These are phyloP conservation scores for Pyrrhia umbra DNA, from an alignment of 2,888 invertebrate genomes.

Conservation along the genomic window DNA sequence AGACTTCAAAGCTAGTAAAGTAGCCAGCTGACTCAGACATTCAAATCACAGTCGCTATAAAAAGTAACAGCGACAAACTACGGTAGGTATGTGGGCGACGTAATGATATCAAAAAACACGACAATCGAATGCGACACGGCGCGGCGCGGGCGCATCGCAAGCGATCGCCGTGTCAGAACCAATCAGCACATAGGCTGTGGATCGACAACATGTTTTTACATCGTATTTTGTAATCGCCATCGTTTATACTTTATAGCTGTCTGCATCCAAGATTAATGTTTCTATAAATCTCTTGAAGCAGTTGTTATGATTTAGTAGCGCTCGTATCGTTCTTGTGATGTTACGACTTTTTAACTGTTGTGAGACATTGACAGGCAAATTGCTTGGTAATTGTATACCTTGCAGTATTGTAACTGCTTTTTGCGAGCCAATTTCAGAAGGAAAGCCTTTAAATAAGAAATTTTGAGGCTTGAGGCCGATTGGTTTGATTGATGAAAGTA, in stretches of 20 bases:
- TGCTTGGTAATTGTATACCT: constrained; percentile 42
- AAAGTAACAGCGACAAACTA: constrained; percentile 40
- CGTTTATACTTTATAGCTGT: constrained; percentile 35
- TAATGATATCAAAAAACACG: constrained; percentile 51
- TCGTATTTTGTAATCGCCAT: constrained; percentile 45
- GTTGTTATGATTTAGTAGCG: constrained; percentile 53
- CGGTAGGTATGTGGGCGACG: constrained; percentile 47
- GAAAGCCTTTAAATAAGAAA: constrained; percentile 10
- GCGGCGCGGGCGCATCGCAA: constrained; percentile 25
- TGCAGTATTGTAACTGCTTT: constrained; percentile 25
- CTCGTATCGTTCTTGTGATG: constrained; percentile 16
- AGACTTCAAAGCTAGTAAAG: not conserved
- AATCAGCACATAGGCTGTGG: constrained; percentile 38
- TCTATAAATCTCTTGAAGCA: constrained; percentile 54
- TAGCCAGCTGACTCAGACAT: constrained; percentile 43
- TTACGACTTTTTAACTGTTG: constrained; percentile 46
- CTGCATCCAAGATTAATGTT: constrained; percentile 51
- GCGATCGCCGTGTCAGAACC: constrained; percentile 37
- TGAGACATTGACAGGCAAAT: constrained; percentile 46
- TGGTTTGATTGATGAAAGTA: not conserved
- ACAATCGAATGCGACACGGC: constrained; percentile 48
- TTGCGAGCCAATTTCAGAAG: not conserved
- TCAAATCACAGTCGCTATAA: constrained; percentile 40
- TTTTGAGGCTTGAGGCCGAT: constrained; percentile 15
- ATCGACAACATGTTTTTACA: constrained; percentile 46